These are phyloP conservation scores for Anthoscopus minutus DNA, from an alignment of 2,113 vertebrate genomes.

Conservation along the genomic window DNA sequence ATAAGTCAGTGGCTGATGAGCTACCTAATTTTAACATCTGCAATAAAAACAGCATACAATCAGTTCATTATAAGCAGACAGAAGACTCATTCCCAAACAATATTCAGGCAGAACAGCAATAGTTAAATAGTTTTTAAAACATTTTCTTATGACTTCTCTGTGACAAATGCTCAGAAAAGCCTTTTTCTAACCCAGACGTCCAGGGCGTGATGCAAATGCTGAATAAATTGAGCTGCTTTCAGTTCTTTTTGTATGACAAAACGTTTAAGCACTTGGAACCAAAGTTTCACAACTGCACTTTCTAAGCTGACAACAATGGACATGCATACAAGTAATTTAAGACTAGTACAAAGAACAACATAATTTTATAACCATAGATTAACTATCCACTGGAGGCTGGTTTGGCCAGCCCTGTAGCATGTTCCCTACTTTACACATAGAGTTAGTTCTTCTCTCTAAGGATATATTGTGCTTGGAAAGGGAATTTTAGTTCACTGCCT, in stretches of 20 bases:
- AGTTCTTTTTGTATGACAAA: not conserved
- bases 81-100: not conserved
- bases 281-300: not conserved
- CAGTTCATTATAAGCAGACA: not conserved
- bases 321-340: not conserved
- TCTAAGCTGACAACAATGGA: conserved; percentile 13
- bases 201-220: not conserved
- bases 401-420: not conserved
- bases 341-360: not conserved
- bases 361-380: not conserved
- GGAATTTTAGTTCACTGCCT: not conserved
- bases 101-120: not conserved
- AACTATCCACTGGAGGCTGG: not conserved
- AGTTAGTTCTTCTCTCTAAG: conserved; percentile 17
- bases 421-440: not conserved
- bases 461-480: not conserved
- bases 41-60: not conserved
- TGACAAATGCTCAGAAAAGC: not conserved
- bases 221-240: not conserved
- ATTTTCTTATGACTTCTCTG: not conserved
- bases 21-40: not conserved
- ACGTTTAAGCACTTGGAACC: not conserved
- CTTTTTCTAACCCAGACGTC: not conserved
- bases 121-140: not conserved
- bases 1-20: not conserved